Base-by-base conservation (phyloP, 2,888 invertebrate species). In the Clitarchus hookeri region DNA sequence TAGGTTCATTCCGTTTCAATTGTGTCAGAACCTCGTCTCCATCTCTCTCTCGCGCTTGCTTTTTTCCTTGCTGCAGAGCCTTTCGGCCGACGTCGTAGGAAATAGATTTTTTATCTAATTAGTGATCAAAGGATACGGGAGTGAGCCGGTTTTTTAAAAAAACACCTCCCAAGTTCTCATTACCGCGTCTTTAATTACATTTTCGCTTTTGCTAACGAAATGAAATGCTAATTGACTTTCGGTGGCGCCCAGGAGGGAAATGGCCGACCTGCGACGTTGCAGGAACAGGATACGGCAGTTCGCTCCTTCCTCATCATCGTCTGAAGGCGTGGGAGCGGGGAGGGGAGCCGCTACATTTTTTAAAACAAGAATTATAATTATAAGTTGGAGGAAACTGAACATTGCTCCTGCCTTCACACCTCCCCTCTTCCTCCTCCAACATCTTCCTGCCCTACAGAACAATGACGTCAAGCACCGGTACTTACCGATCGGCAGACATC, bases 91-190 rank as follows among this genome's bases (percentile, higher is more conserved):
- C 65, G 65, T 65, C 65, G 65, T 65, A 65, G 88, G 88, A 88
- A 88, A 88, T 88, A 87, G 88, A 87, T 85, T 88, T 88, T 88
- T 88, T 87, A 88, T 88, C 86, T 87, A 87, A 88, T 88, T 88
- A 88, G 84, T 83, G 84, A 85, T 86, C 86, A 85, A 86, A 87
- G 87, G 86, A 87, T 86, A 85, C 85, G 85, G 86, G 86, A 88
- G 85, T 86, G 87, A 87, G 86, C 85, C 82, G 87, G 65, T 65
- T 86, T 85, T 86, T 86, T 88, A 87, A 87, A 88, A 86, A 87
- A 88, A 88, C 86, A 85, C 88, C 88, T 87, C 65, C 85, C 84
- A 86, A 88, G 83, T 86, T 88, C 87, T 88, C 88, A 87, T 88
- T 88, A 87, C 87, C 87, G 87, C 44, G 84, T 88, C 87, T 87